Conservation (phyloP, 2,113 vertebrate species). For the Microcebus lehilahytsara region DNA sequence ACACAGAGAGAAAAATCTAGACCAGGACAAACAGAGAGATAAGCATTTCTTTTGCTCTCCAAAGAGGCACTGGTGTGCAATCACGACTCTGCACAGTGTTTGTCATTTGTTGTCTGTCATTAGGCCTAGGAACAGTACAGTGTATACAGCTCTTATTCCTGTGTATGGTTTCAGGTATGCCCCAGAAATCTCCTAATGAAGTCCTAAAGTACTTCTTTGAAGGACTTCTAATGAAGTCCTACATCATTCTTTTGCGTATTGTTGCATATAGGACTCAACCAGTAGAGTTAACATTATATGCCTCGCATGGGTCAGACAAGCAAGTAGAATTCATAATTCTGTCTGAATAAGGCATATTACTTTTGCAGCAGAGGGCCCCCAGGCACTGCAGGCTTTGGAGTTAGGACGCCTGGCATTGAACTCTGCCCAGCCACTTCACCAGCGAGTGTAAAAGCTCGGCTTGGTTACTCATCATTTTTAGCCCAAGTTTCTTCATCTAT, state of each 20-base stretch:
- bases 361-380: not conserved
- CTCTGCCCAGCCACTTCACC: not conserved
- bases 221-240: too few species aligned
- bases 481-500: not conserved
- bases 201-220: not conserved
- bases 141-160: not conserved
- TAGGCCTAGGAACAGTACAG: not conserved
- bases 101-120: not conserved
- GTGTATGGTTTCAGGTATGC: not conserved
- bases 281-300: not conserved
- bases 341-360: not conserved
- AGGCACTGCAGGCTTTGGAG: not conserved
- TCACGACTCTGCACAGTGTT: not conserved
- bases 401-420: not conserved
- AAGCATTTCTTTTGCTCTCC: not conserved
- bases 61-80: not conserved
- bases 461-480: not conserved
- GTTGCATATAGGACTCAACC: not conserved
- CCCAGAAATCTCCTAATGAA: constrained; percentile 6
- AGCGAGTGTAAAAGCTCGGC: not conserved
- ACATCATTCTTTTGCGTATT: not conserved
- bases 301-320: not conserved
- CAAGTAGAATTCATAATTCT: not conserved
- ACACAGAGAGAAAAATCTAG: accelerated
- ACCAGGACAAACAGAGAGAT: not conserved